These are phyloP conservation scores for Mesocentrotus franciscanus DNA, from an alignment of 53 echinoderm and acorn worm genomes.

Conservation along the genomic window DNA sequence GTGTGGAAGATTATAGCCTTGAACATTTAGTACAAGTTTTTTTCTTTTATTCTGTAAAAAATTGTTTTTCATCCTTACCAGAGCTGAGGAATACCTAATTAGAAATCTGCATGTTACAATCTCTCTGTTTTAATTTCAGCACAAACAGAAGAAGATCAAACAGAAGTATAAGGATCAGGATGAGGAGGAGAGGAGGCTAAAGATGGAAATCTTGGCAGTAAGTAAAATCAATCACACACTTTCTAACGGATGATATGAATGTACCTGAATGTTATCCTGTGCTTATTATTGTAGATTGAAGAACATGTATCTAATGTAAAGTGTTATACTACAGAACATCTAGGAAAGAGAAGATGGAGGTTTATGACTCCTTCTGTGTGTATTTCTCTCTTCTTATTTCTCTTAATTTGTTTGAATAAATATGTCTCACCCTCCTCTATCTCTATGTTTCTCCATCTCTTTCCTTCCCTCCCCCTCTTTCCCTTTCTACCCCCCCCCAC, in stretches of 20 bases:
- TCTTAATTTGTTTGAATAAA: too few relatives aligned
- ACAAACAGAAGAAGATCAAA: slow-evolving; percentile 96
- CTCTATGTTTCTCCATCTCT: neutral
- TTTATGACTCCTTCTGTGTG: neutral
- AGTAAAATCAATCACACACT: slow-evolving; percentile 27
- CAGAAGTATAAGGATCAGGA: slow-evolving; percentile 97
- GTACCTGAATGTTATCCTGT: neutral
- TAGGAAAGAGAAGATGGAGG: neutral
- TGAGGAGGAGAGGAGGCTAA: slow-evolving; percentile 92
- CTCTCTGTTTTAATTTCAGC: slow-evolving; percentile 60
- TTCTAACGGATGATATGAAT: neutral
- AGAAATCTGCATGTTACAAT: neutral
- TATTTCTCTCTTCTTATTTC: too few relatives aligned
- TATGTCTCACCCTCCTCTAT: too few relatives aligned
- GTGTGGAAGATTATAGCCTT: neutral
- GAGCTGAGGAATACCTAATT: neutral
- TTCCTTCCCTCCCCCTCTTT: neutral
- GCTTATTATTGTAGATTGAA: neutral
- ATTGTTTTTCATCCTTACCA: too few relatives aligned
- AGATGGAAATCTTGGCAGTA: slow-evolving; percentile 95
- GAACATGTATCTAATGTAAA: neutral
- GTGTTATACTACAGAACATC: neutral
- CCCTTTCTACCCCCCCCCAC: neutral
- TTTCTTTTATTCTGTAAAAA: neutral
- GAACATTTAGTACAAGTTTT: neutral